These are phyloP conservation scores for Odontomachus brunneus DNA, from an alignment of 1,140 invertebrate species.

Conservation along the genomic window DNA sequence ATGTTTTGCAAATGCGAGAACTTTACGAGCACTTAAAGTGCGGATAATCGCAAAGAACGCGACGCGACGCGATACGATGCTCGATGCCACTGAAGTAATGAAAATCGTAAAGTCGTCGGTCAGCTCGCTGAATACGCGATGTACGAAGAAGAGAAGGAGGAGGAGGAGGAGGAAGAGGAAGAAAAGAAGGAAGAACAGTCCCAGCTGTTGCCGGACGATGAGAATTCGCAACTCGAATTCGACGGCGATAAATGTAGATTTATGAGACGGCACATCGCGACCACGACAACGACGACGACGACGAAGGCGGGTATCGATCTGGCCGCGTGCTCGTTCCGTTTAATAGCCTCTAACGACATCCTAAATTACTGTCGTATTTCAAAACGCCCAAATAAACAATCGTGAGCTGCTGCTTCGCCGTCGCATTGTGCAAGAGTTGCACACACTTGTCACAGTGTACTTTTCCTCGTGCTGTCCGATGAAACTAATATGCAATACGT, in stretches of 20 bases:
- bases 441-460: background rate
- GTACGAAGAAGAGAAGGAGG: background rate
- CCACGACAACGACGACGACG: slow-evolving; percentile 44
- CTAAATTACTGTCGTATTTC: slow-evolving; percentile 68
- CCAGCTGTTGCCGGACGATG: slow-evolving; percentile 30
- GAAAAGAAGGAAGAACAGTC: background rate
- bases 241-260: slow-evolving; percentile 67
- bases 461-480: background rate
- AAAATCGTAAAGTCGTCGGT: slow-evolving; percentile 30
- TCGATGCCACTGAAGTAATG: slow-evolving; percentile 12
- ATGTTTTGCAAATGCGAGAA: slow-evolving; percentile 69
- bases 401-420: slow-evolving; percentile 40
- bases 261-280: slow-evolving; percentile 44
- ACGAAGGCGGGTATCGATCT: slow-evolving; percentile 52
- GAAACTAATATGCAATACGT: background rate
- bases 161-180: background rate
- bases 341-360: slow-evolving; percentile 69
- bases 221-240: slow-evolving; percentile 54
- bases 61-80: background rate
- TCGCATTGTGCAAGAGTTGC: slow-evolving; percentile 11
- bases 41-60: background rate
- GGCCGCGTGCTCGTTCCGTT: slow-evolving; percentile 58
- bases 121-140: background rate
- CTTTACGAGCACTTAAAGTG: slow-evolving; percentile 61
- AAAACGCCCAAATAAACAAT: slow-evolving; percentile 60